Evolutionary conservation across 1,140 invertebrate species (phyloP).

Genomic region (Pantala flavescens): DNA sequence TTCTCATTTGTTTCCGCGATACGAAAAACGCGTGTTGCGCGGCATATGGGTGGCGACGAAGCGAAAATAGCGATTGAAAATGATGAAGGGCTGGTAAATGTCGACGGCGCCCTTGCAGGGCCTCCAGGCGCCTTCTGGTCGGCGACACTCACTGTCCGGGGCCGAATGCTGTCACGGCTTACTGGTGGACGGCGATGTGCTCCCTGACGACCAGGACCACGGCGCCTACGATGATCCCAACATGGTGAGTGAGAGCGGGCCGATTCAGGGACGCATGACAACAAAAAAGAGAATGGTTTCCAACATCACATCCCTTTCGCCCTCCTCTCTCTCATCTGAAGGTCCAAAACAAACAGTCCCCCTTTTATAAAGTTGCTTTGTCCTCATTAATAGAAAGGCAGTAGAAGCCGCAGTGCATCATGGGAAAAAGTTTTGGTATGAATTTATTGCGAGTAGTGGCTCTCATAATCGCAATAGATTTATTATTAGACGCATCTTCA

Average conservation of each 20-base stretch:
- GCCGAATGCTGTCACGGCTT: neutral
- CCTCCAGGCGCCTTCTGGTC: conserved; percentile 15
- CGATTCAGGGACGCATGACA: conserved; percentile 5
- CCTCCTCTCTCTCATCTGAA: neutral
- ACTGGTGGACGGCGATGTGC: neutral
- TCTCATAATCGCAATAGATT: too few relatives aligned
- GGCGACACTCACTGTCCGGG: neutral
- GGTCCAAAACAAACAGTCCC: conserved; percentile 17
- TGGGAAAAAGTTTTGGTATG: too few relatives aligned
- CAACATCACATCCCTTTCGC: neutral
- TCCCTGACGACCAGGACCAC: conserved; percentile 14
- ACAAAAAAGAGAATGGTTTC: too few relatives aligned
- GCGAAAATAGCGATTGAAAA: too few relatives aligned
- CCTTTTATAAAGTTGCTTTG: neutral
- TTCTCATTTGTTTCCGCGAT: too few relatives aligned
- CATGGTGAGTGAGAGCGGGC: conserved; percentile 23
- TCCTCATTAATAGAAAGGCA: too few relatives aligned
- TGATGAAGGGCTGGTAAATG: conserved; percentile 26
- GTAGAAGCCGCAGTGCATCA: too few relatives aligned
- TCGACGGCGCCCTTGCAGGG: conserved; percentile 37
- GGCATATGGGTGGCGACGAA: too few relatives aligned
- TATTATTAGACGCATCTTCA: too few relatives aligned
- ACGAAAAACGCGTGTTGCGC: too few relatives aligned
- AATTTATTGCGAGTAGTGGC: too few relatives aligned
- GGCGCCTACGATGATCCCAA: conserved; percentile 23